Base-by-base conservation (phyloP, 2,888 invertebrate genomes). In the Monopis laevigella region DNA sequence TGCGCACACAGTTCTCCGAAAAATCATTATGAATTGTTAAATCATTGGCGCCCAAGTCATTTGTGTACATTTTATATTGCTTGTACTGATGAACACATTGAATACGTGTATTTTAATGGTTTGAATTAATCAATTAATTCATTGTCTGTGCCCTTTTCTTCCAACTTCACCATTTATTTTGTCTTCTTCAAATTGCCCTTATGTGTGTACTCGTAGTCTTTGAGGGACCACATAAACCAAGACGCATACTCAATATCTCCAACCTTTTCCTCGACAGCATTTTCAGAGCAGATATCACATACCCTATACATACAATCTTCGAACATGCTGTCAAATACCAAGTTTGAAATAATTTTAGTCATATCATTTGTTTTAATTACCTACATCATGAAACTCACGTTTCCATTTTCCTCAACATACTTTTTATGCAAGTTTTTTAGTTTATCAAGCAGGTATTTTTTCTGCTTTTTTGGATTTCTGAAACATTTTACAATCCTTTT, bases 371-470 rank as follows among this genome's bases (percentile, higher is more conserved):
- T 41, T n/a, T 43, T 28, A 14, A 47, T 27, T 7, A 49, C 17
- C 13, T 36, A 49, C 19, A 45, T 48, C 17, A 44, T 46, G 17
- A 48, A 49, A 34, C 44, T 46, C 24, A 45, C 27, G 43, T 11
- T 13, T 28, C 21, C 46, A 17, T 21, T 44, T 39, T 48, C 47
- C 12, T 11, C 28, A 3, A 11, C 21, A n/a, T 8, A 45, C 26
- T 43, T 48, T 43, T 28, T 35, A 27, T 48, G 43, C 5, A 39
- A 27, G 3, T 16, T 27, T 30, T 38, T 43, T 29, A 46, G 35
- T 7, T 28, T 44, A n/a, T 41, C 35, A 16, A 44, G 26, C 32
- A 39, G 27, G 28, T 44, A 46, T 39, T 41, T 43, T 16, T n/a
- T 28, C 40, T 43, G 40, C 38, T 11, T 16, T 11, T 30, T 32